Conservation (phyloP, 1,140 invertebrate genomes). For the Pomacea maculata region DNA sequence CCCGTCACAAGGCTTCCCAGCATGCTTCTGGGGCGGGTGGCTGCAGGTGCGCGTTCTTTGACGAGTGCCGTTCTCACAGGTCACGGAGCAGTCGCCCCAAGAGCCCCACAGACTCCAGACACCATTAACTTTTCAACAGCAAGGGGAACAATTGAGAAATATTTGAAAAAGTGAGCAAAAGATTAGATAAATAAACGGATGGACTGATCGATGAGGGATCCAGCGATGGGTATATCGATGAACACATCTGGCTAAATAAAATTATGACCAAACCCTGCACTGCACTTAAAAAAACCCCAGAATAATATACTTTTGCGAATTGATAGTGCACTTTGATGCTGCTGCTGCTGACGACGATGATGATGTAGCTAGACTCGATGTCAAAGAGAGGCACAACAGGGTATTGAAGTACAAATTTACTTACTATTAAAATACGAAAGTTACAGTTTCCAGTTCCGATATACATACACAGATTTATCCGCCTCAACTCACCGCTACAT, state of each 20-base stretch:
- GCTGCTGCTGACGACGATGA: too few species aligned
- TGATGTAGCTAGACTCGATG: too few species aligned
- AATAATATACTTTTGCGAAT: too few species aligned
- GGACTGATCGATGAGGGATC: not conserved
- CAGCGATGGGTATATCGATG: too few species aligned
- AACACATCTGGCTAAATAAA: too few species aligned
- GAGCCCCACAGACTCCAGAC: conserved; percentile 72
- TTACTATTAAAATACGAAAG: too few species aligned
- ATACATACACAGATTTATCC: not conserved
- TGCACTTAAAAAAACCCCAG: too few species aligned
- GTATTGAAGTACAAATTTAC: too few species aligned
- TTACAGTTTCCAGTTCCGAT: too few species aligned
- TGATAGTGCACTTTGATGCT: too few species aligned
- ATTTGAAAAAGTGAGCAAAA: not conserved
- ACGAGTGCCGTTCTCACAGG: conserved; percentile 59
- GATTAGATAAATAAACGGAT: not conserved
- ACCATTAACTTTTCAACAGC: conserved; percentile 55
- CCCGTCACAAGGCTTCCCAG: conserved; percentile 55
- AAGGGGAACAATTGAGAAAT: not conserved
- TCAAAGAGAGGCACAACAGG: too few species aligned
- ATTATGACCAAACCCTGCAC: too few species aligned
- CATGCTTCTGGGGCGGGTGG: conserved; percentile 54
- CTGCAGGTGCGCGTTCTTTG: conserved; percentile 55
- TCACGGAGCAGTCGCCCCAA: conserved; percentile 60
- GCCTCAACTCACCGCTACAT: conserved; percentile 69